Percentiles rank a stretch among this genome's conserved stretches.
Conservation (phyloP, 2,888 invertebrate species). For the Harpalus rufipes region DNA sequence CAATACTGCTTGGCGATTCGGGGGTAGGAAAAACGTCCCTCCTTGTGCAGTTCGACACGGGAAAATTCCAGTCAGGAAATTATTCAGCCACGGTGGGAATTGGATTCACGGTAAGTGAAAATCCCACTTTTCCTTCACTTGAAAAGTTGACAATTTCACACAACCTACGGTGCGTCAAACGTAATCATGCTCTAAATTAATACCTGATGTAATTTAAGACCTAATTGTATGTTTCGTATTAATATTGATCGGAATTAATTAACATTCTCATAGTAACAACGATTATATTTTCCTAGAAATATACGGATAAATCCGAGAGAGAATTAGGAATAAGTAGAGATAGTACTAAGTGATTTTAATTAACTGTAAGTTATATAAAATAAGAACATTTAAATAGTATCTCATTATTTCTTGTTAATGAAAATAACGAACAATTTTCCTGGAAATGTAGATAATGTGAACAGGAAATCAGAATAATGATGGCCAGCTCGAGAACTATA, state of each 20-base stretch:
- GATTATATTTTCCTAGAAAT: background rate
- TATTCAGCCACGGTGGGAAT: slow-evolving; percentile 97
- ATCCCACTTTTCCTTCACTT: background rate
- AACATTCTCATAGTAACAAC: slow-evolving; percentile 18
- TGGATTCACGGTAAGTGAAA: slow-evolving; percentile 92
- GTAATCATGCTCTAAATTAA: slow-evolving; percentile 19
- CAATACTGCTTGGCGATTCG: slow-evolving; percentile 95
- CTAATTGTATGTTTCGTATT: slow-evolving; percentile 36
- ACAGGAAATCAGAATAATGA: too few relatives aligned
- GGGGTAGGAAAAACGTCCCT: slow-evolving; percentile 96
- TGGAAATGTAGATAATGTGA: too few relatives aligned
- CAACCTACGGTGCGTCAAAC: slow-evolving; percentile 19
- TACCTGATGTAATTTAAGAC: slow-evolving; percentile 38
- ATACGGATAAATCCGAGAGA: background rate
- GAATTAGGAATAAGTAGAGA: background rate
- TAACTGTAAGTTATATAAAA: too few relatives aligned
- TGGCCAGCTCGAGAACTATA: too few relatives aligned
- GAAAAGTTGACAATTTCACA: background rate
- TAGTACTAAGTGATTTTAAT: background rate
- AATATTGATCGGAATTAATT: slow-evolving; percentile 34
- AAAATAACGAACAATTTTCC: too few relatives aligned
- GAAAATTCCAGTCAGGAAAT: slow-evolving; percentile 92
- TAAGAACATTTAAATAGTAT: too few relatives aligned
- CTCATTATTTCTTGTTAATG: too few relatives aligned
- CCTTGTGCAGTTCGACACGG: slow-evolving; percentile 95